A percentile compares a stretch with the other conserved stretches of the same genome.
Evolutionary conservation across 2,113 vertebrate genomes (phyloP).

Genomic region (Pardalotus punctatus): DNA sequence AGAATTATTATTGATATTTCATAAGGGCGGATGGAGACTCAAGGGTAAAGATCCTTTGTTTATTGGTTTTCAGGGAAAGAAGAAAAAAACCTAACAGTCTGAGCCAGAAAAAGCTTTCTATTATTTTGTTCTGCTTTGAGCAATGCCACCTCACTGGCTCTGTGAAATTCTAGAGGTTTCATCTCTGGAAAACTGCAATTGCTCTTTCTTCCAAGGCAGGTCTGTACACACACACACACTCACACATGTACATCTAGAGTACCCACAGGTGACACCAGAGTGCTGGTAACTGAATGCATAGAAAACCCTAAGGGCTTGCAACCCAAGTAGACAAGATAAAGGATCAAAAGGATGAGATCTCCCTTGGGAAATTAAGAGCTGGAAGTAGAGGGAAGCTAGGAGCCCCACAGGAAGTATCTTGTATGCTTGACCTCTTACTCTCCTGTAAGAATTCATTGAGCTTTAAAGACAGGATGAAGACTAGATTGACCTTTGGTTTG

Average conservation of each 20-base stretch:
- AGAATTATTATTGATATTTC: constrained; percentile 17
- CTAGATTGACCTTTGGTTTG: not conserved
- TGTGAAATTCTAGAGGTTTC: not conserved
- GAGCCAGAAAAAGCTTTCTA: not conserved
- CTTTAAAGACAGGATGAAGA: not conserved
- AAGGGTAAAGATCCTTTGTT: not conserved
- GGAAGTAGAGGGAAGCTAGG: not conserved
- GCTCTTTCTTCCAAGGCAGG: not conserved
- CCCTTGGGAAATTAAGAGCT: not conserved
- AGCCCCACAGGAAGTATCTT: not conserved
- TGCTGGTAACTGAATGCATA: not conserved
- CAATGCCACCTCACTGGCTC: not conserved
- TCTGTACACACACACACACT: not conserved
- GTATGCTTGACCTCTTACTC: not conserved
- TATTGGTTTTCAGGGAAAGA: not conserved
- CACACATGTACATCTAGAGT: not conserved
- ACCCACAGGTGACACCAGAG: not conserved
- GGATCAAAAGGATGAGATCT: not conserved
- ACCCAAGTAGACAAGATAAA: not conserved
- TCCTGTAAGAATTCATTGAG: not conserved
- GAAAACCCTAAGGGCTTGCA: not conserved
- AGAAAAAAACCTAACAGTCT: not conserved
- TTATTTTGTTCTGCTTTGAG: not conserved
- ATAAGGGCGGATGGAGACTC: not conserved
- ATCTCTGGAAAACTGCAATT: not conserved